Evolutionary conservation across 2,888 invertebrate species (phyloP), one percentile per base, ranked within the genome.

Genomic region (Endotricha flammealis): DNA sequence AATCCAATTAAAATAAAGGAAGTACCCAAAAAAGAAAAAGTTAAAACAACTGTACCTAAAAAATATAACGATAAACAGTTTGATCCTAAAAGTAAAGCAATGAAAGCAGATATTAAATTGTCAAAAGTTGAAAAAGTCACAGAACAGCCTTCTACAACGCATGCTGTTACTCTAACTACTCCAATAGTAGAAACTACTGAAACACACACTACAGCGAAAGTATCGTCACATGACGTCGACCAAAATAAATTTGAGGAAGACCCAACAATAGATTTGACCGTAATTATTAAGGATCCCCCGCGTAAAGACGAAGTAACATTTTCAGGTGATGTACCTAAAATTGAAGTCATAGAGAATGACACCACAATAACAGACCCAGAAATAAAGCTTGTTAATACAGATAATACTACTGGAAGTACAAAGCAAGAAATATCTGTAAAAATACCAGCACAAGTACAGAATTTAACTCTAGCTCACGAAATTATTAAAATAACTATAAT

Each of bases 31-130:
- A 75, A 70, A 44, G 68, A 69, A 16, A 61, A 61, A 32, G 27
- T 46, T 0, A 81, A 81, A 53, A 44, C 53, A 25, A 39, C 46
- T 17, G 43, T 66, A 25, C 81, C 80, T 0, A 86, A 86, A 43
- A 85, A 86, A 50, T 82, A 83, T 38, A 68, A 53, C 29, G 65
- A 73, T 14, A 82, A 79, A 55, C 47, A 57, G 4, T 51, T 66
- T 34, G 70, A 74, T 13, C 39, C 48, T 0, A 79, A 81, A 48
- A 53, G 32, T 9, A 78, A 76, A 58, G 22, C 40, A 29, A 38
- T 44, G 4, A 71, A 69, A 52, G 30, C 46, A 10, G 63, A 68
- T 27, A 33, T 36, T 0, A 68, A 71, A 60, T 27, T 44, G 12
- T 44, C 13, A 2, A 44, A 48, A 40, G 12, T 34, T 10, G 58